phyloP scores from a whole-genome alignment of 1,140 invertebrate genomes.

The Cryptotermes secundus region DNA sequence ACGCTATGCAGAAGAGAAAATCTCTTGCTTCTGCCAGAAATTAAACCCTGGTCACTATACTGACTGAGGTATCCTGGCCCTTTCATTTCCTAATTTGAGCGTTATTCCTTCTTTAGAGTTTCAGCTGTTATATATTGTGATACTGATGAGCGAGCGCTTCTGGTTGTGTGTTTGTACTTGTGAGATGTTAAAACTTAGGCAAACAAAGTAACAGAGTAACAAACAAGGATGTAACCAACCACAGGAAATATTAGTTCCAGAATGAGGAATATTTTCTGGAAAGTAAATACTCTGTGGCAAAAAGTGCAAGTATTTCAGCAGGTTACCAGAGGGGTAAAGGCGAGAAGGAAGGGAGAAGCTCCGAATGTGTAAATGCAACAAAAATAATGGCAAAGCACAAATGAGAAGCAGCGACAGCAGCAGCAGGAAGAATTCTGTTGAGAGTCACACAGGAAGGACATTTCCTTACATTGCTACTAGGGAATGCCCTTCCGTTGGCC shows the following conservation, averaged over 20 bases:
- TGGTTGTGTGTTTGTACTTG: too few species aligned
- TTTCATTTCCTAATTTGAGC: too few species aligned
- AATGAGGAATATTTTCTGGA: constrained; percentile 2
- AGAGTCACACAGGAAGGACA: constrained; percentile 55
- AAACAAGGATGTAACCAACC: not conserved
- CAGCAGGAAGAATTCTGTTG: not conserved
- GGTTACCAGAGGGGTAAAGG: not conserved
- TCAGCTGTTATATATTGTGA: too few species aligned
- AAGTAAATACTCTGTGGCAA: not conserved
- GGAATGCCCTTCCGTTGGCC: constrained; percentile 64
- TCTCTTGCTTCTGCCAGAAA: too few species aligned
- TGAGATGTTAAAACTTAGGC: too few species aligned
- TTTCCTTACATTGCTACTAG: constrained; percentile 76
- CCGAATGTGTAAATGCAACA: not conserved
- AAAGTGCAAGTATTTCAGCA: not conserved
- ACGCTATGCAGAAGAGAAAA: too few species aligned
- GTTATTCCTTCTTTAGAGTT: too few species aligned
- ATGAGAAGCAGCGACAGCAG: constrained; percentile 7
- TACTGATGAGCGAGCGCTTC: too few species aligned
- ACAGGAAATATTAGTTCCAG: constrained; percentile 17
- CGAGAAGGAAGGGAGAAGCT: not conserved
- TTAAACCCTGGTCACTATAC: too few species aligned
- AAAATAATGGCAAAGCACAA: not conserved
- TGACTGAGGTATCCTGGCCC: too few species aligned
- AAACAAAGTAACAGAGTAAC: not conserved